phyloP scores from a whole-genome alignment of 2,797 vertebrate genomes.

The Geotrypetes seraphini region DNA sequence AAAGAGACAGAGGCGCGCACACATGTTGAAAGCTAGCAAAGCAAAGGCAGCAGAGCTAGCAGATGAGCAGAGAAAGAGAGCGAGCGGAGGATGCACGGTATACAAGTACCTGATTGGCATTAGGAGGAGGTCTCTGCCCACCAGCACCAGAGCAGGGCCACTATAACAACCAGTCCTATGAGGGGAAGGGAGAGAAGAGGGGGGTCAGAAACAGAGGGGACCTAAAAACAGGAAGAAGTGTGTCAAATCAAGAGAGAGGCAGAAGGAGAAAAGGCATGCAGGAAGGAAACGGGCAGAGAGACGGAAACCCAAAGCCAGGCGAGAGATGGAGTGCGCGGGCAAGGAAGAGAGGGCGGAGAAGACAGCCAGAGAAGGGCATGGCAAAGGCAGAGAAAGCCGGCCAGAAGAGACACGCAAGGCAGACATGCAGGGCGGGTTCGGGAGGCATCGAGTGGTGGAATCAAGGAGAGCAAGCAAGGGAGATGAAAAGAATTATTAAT shows the following conservation, averaged over 20 bases:
- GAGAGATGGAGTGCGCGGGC: background rate
- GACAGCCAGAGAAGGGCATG: background rate
- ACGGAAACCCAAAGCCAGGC: background rate
- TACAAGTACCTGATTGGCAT: constrained; percentile 74
- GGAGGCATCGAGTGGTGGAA: too few relatives aligned
- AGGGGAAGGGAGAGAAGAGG: constrained; percentile 77
- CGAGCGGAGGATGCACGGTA: constrained; percentile 19
- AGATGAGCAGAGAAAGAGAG: background rate
- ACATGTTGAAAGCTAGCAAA: too few relatives aligned
- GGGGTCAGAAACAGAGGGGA: constrained; percentile 58
- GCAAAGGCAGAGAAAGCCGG: background rate
- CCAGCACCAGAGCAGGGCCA: constrained; percentile 86
- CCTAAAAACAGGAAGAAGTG: constrained; percentile 48
- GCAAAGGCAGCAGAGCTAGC: background rate
- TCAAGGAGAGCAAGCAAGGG: too few relatives aligned
- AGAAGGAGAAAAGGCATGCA: background rate
- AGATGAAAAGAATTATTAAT: too few relatives aligned
- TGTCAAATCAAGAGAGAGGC: background rate
- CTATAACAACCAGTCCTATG: constrained; percentile 82
- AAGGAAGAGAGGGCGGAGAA: background rate
- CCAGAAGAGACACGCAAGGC: too few relatives aligned
- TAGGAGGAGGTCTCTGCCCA: constrained; percentile 83
- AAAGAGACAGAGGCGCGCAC: too few relatives aligned
- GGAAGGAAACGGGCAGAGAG: background rate
- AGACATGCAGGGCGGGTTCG: too few relatives aligned